These are phyloP conservation scores for Neolamprologus modestus DNA, from an alignment of 2,113 vertebrate species.

Conservation along the genomic window DNA sequence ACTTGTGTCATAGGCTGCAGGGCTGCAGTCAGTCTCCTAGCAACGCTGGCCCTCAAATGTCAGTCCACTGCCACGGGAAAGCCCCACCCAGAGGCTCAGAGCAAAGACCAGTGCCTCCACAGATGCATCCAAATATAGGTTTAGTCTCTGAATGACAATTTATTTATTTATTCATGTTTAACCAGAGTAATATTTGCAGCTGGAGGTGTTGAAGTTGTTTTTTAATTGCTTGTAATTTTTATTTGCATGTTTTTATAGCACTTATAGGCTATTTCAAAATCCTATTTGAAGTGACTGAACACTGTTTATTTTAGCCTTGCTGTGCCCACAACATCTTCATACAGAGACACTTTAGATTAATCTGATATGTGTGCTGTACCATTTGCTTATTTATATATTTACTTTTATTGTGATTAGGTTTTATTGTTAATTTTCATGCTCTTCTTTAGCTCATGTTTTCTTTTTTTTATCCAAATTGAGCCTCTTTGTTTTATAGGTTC, in stretches of 20 bases:
- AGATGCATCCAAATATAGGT: background rate
- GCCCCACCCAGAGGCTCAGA: background rate
- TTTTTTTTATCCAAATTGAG: background rate
- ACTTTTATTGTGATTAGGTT: background rate
- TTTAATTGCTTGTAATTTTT: background rate
- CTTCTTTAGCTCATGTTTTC: background rate
- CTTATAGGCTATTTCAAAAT: background rate
- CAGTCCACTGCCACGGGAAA: background rate
- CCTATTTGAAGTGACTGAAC: background rate
- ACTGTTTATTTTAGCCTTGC: background rate
- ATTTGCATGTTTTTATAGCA: background rate
- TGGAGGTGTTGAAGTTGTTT: background rate
- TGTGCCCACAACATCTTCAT: background rate
- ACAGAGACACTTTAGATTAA: background rate
- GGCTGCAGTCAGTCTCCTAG: constrained; percentile 5
- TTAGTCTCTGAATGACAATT: background rate
- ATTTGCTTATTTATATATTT: background rate
- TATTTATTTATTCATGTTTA: background rate
- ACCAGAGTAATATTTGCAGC: background rate
- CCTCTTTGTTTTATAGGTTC: background rate
- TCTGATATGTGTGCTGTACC: background rate
- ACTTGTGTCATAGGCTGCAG: background rate
- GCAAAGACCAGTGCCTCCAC: background rate
- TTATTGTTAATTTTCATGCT: background rate
- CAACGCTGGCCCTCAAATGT: background rate